A percentile compares a stretch with the other conserved stretches of the same genome.
These are phyloP conservation scores for Biston betularia DNA, from an alignment of 2,888 invertebrate species.

Conservation along the genomic window DNA sequence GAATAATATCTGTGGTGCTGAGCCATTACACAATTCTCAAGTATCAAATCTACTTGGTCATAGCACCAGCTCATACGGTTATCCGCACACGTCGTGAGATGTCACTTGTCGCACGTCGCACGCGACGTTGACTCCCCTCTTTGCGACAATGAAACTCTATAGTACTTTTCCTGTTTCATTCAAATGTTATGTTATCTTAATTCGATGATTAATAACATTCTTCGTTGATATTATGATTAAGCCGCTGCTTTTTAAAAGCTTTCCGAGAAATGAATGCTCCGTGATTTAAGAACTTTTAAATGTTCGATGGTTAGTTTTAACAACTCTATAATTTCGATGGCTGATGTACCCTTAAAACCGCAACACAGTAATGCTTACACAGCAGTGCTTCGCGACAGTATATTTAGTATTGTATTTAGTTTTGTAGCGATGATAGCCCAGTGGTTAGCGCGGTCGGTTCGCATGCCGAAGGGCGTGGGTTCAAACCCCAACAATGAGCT, in stretches of 20 bases:
- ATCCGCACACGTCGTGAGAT: constrained; percentile 74
- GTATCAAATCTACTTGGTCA: constrained; percentile 58
- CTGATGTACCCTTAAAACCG: too few species aligned
- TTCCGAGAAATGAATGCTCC: not conserved
- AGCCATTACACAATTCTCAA: constrained; percentile 35
- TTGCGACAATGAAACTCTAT: constrained; percentile 67
- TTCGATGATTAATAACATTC: constrained; percentile 42
- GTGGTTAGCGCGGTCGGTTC: too few species aligned
- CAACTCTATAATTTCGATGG: too few species aligned
- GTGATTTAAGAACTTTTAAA: not conserved
- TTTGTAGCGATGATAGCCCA: too few species aligned
- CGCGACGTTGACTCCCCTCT: constrained; percentile 66
- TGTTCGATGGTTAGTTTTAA: too few species aligned
- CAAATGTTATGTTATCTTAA: constrained; percentile 51
- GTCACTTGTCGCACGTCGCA: constrained; percentile 82
- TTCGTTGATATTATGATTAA: constrained; percentile 11
- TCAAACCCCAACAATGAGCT: too few species aligned
- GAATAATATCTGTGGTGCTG: not conserved
- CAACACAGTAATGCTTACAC: too few species aligned
- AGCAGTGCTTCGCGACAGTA: too few species aligned
- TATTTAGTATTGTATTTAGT: too few species aligned
- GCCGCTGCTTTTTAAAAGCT: constrained; percentile 21
- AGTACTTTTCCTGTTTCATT: constrained; percentile 65
- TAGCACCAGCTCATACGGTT: constrained; percentile 61
- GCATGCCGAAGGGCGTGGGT: too few species aligned